These are phyloP conservation scores for Akabosia matsudoensis DNA, from an alignment of 1,140 invertebrate genomes.

Conservation along the genomic window DNA sequence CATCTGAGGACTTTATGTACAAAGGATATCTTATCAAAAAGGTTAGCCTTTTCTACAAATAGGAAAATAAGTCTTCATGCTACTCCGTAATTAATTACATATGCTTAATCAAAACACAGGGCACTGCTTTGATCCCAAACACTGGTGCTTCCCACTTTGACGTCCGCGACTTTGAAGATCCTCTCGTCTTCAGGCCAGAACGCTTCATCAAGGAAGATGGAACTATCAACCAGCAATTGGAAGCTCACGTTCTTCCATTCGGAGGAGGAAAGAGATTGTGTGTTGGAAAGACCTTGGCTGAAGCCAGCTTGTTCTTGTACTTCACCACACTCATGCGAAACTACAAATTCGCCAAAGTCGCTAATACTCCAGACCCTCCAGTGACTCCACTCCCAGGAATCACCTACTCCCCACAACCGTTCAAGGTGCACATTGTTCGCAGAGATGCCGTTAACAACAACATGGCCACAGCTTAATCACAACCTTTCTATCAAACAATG, in stretches of 20 bases:
- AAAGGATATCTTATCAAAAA: constrained; percentile 72
- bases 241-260: neutral
- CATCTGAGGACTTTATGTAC: constrained; percentile 65
- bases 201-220: constrained; percentile 66
- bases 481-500: too few relatives aligned
- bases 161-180: constrained; percentile 65
- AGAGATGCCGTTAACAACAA: too few relatives aligned
- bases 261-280: constrained; percentile 25
- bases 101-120: constrained; percentile 55
- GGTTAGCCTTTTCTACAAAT: too few relatives aligned
- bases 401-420: neutral
- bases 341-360: constrained; percentile 12
- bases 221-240: constrained; percentile 60
- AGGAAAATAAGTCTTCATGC: neutral
- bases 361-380: neutral
- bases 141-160: constrained; percentile 71
- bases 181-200: constrained; percentile 70
- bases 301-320: constrained; percentile 31
- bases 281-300: constrained; percentile 4
- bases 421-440: neutral
- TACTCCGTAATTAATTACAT: neutral
- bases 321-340: constrained; percentile 20
- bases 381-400: neutral
- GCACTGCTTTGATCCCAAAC: constrained; percentile 76
- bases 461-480: too few relatives aligned